Evolutionary conservation across 2,797 vertebrate genomes (phyloP).

Genomic region (Nyctibius grandis): DNA sequence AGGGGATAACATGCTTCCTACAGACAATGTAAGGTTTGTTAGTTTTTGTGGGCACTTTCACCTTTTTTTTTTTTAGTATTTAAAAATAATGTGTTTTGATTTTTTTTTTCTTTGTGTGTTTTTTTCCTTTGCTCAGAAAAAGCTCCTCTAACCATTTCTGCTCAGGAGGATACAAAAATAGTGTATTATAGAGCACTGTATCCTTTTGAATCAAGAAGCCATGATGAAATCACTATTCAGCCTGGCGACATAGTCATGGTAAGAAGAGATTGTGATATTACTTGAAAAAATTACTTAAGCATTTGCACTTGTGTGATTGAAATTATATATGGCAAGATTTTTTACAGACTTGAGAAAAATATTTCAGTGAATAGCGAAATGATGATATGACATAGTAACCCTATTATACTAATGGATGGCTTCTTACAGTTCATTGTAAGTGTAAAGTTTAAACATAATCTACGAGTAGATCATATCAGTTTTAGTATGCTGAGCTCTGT

Average conservation of each 20-base stretch:
- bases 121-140: constrained; percentile 75
- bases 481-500: background rate
- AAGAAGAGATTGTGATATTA: constrained; percentile 46
- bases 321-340: background rate
- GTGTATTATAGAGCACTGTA: constrained; percentile 96
- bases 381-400: background rate
- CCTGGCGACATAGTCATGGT: constrained; percentile 97
- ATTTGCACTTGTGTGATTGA: background rate
- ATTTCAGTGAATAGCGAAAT: background rate
- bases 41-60: background rate
- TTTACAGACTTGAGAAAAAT: background rate
- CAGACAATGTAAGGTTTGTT: background rate
- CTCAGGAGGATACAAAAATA: constrained; percentile 89
- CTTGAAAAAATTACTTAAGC: background rate
- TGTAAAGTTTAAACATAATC: background rate
- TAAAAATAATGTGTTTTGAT: background rate
- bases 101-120: background rate
- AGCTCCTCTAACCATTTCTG: constrained; percentile 78
- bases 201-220: constrained; percentile 95
- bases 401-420: background rate
- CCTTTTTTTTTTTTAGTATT: background rate
- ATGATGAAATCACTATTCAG: constrained; percentile 94
- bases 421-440: background rate
- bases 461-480: background rate
- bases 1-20: background rate